Evolutionary conservation across 92 coral and sea anemone species (phyloP).

Genomic region (Paramuricea clavata): DNA sequence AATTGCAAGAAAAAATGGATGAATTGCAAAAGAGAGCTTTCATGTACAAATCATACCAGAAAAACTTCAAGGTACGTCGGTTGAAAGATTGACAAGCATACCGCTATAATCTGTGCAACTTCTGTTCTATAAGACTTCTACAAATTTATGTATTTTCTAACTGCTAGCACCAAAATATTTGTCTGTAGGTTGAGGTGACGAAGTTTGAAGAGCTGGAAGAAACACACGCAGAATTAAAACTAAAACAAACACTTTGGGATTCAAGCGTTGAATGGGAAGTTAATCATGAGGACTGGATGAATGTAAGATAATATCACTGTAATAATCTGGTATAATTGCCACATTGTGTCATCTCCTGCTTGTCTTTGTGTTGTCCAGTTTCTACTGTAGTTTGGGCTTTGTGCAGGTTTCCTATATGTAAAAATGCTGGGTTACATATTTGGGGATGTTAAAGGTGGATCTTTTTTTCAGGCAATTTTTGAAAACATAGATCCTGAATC

Average conservation of each 20-base stretch:
- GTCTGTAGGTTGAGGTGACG: slow-evolving; percentile 88
- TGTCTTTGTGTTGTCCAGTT: too few species aligned
- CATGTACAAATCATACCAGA: slow-evolving; percentile 91
- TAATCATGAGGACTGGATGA: slow-evolving; percentile 84
- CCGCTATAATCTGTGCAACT: too few species aligned
- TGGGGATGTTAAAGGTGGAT: too few species aligned
- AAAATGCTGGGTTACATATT: too few species aligned
- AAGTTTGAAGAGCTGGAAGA: slow-evolving; percentile 99
- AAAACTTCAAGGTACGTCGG: slow-evolving; percentile 85
- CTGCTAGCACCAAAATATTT: neutral
- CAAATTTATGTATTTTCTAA: neutral
- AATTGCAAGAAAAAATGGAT: slow-evolving; percentile 90
- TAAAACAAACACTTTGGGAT: slow-evolving; percentile 92
- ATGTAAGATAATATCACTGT: slow-evolving; percentile 59
- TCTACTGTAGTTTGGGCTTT: too few species aligned
- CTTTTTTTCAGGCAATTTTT: slow-evolving; percentile 75
- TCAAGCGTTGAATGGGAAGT: slow-evolving; percentile 95
- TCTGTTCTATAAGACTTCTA: neutral
- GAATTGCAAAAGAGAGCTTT: slow-evolving; percentile 78
- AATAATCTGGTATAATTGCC: too few species aligned
- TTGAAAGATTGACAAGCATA: neutral
- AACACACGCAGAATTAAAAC: slow-evolving; percentile 87
- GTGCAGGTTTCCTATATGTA: too few species aligned
- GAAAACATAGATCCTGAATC: slow-evolving; percentile 91
- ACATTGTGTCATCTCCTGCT: too few species aligned